Evolutionary conservation across 1,140 invertebrate genomes (phyloP).

Genomic region (Drosophila suzukii): DNA sequence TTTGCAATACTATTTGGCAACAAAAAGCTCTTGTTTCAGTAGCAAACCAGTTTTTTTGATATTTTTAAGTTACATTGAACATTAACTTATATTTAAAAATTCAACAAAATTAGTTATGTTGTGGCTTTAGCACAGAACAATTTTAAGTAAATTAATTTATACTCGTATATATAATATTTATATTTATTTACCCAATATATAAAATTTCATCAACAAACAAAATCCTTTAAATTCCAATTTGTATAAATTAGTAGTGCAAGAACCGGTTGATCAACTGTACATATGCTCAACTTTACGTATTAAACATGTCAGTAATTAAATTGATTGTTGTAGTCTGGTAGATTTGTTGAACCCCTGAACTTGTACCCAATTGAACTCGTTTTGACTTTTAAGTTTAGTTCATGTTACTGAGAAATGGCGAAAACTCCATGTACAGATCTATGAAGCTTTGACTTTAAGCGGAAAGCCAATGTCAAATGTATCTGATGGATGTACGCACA

Average conservation of each 20-base stretch:
- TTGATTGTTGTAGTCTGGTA: neutral
- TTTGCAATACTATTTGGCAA: no score
- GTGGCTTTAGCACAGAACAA: no score
- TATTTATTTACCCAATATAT: no score
- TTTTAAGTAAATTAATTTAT: no score
- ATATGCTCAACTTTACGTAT: neutral
- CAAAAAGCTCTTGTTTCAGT: no score
- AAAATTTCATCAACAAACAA: no score
- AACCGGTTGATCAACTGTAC: neutral
- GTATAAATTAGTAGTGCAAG: neutral
- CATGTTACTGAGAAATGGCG: neutral
- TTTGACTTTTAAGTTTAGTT: conserved; percentile 3
- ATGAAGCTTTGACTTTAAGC: conserved; percentile 33
- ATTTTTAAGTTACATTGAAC: no score
- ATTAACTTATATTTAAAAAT: no score
- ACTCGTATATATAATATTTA: no score
- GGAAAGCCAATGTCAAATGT: conserved; percentile 53
- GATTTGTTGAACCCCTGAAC: conserved; percentile 1
- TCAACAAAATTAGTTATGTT: no score
- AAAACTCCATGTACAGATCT: conserved; percentile 2
- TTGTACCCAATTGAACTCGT: conserved; percentile 13
- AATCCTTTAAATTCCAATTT: no score
- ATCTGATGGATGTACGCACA: conserved; percentile 27
- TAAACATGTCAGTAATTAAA: neutral
- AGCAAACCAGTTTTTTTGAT: no score